phyloP scores from a whole-genome alignment of 2,888 invertebrate genomes.

The Labia minor region DNA sequence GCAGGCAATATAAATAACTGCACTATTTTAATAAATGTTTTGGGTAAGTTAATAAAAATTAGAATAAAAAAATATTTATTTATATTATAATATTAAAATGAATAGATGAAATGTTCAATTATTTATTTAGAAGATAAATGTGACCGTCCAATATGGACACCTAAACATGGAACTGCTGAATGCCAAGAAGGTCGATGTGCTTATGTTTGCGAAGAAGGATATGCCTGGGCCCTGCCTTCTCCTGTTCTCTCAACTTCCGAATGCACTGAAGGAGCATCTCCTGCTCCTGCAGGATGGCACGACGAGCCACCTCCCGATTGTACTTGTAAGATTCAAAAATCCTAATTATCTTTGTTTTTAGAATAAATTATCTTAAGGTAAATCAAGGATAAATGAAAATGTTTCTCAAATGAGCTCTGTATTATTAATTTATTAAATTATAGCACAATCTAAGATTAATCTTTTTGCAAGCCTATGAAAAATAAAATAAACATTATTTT shows the following conservation, averaged over 20 bases:
- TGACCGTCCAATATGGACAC: not conserved
- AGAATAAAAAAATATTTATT: not conserved
- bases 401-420: too few species aligned
- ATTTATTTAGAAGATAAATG: constrained; percentile 27
- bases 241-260: constrained; percentile 32
- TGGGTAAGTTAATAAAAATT: constrained; percentile 39
- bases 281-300: constrained; percentile 3
- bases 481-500: too few species aligned
- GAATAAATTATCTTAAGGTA: too few species aligned
- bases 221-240: constrained; percentile 43
- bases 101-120: too few species aligned
- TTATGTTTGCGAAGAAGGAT: constrained; percentile 49
- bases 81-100: not conserved
- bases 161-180: not conserved
- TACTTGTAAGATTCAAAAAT: constrained; percentile 35
- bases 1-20: constrained; percentile 49
- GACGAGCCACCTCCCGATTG: constrained; percentile 45
- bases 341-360: not conserved
- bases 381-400: too few species aligned
- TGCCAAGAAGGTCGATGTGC: constrained; percentile 36
- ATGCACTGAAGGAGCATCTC: not conserved
- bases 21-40: constrained; percentile 47
- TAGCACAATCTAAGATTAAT: too few species aligned
- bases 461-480: too few species aligned
- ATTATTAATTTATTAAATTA: too few species aligned